phyloP scores from a whole-genome alignment of 2,797 vertebrate species.

The Aldrovandia affinis region DNA sequence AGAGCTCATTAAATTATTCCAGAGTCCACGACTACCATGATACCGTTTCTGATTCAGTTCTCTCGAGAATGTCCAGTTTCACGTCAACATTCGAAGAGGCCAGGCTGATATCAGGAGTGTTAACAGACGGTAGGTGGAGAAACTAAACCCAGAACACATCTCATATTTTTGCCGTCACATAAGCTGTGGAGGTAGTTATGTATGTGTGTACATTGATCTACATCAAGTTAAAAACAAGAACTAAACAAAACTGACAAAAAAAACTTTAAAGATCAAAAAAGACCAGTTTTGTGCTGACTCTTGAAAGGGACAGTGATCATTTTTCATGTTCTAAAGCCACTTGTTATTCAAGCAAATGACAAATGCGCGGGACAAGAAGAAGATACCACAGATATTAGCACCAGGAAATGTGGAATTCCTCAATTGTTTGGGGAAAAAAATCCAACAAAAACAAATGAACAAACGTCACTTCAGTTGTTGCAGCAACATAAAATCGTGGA shows the following conservation, averaged over 20 bases:
- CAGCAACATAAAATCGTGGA: neutral
- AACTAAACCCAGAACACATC: slow-evolving; percentile 44
- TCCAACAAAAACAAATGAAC: neutral
- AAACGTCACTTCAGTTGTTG: neutral
- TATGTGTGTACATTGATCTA: slow-evolving; percentile 49
- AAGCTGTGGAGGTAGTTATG: slow-evolving; percentile 87
- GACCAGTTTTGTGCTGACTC: neutral
- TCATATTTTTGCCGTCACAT: slow-evolving; percentile 78
- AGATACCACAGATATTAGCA: slow-evolving; percentile 42
- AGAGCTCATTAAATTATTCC: slow-evolving; percentile 26
- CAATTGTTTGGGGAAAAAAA: neutral
- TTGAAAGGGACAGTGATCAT: slow-evolving; percentile 24
- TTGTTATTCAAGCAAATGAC: slow-evolving; percentile 33
- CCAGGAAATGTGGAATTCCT: slow-evolving; percentile 40
- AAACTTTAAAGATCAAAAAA: neutral
- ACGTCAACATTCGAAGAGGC: slow-evolving; percentile 46
- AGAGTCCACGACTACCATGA: slow-evolving; percentile 41
- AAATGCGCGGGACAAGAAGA: slow-evolving; percentile 35
- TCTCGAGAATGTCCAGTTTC: slow-evolving; percentile 40
- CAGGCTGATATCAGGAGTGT: slow-evolving; percentile 41
- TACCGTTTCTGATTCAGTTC: slow-evolving; percentile 43
- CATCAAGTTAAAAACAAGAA: slow-evolving; percentile 2
- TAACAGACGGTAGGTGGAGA: slow-evolving; percentile 39
- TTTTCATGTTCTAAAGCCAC: slow-evolving; percentile 22
- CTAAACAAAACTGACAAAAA: neutral